Percentiles rank a stretch among this genome's conserved stretches.
These are phyloP conservation scores for Ailurus styani DNA, from an alignment of 2,113 vertebrate genomes.

Conservation along the genomic window DNA sequence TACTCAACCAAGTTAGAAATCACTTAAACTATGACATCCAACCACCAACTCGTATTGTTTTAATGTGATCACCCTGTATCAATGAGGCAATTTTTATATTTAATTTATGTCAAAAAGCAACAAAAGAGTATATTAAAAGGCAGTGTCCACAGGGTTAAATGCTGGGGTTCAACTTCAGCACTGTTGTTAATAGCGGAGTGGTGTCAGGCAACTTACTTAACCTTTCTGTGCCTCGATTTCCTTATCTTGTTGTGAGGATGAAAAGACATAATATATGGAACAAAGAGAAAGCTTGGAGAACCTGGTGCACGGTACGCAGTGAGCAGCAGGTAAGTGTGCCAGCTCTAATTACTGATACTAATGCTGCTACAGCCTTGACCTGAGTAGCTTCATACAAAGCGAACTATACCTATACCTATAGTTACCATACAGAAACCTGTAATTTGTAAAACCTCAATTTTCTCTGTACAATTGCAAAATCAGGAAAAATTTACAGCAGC, in stretches of 20 bases:
- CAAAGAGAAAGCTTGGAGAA: not conserved
- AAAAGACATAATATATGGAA: not conserved
- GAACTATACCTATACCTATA: not conserved
- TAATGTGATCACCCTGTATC: not conserved
- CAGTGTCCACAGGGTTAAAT: not conserved
- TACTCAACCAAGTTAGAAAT: not conserved
- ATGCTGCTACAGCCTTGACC: not conserved
- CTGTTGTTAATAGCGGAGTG: not conserved
- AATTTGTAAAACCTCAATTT: not conserved
- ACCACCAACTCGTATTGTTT: not conserved
- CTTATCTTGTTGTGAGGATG: not conserved
- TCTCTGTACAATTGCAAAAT: not conserved
- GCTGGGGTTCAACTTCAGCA: not conserved
- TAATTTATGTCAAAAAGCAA: not conserved
- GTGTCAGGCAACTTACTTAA: not conserved
- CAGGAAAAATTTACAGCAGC: not conserved
- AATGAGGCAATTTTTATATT: not conserved
- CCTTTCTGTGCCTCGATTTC: not conserved
- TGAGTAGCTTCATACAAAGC: not conserved
- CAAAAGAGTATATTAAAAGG: not conserved
- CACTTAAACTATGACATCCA: not conserved
- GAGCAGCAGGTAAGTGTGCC: not conserved
- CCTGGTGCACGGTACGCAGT: no score
- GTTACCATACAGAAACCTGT: not conserved
- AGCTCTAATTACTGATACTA: not conserved